Conservation (phyloP, 2,113 vertebrate genomes). For the Cebidichthys violaceus region DNA sequence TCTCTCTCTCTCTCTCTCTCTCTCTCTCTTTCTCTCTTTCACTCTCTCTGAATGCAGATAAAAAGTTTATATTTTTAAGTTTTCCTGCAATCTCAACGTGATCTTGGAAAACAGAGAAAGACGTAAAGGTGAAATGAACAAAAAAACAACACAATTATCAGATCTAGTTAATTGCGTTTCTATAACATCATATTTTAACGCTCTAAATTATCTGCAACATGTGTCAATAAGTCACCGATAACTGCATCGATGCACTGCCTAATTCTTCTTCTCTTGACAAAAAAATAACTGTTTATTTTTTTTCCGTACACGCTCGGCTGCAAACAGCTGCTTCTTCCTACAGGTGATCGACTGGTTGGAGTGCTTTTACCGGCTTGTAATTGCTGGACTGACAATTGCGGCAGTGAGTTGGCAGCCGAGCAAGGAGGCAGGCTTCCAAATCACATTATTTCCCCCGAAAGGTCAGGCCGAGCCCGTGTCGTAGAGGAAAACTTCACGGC, state of each 20-base stretch:
- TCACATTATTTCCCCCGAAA: conserved; percentile 55
- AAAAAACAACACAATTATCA: conserved; percentile 7
- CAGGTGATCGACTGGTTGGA: conserved; percentile 39
- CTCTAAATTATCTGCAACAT: neutral
- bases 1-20: too few relatives aligned
- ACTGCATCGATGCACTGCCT: neutral
- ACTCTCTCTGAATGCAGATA: too few relatives aligned
- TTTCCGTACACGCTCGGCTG: too few relatives aligned
- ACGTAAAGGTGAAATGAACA: conserved; percentile 28
- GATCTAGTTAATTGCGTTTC: neutral
- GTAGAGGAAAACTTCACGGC: conserved; percentile 42
- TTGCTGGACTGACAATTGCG: conserved; percentile 32
- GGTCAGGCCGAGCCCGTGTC: conserved; percentile 48
- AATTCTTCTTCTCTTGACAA: neutral
- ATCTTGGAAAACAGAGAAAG: conserved; percentile 37
- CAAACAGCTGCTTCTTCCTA: neutral
- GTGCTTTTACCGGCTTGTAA: conserved; percentile 41
- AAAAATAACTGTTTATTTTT: neutral
- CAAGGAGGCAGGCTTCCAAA: conserved; percentile 42
- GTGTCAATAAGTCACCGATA: conserved; percentile 3
- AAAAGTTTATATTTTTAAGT: neutral
- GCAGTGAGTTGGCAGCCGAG: conserved; percentile 44
- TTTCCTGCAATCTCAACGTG: conserved; percentile 24
- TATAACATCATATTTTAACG: neutral
- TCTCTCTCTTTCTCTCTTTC: too few relatives aligned